Conservation (phyloP, 2,797 vertebrate species). For the Phoebastria nigripes region DNA sequence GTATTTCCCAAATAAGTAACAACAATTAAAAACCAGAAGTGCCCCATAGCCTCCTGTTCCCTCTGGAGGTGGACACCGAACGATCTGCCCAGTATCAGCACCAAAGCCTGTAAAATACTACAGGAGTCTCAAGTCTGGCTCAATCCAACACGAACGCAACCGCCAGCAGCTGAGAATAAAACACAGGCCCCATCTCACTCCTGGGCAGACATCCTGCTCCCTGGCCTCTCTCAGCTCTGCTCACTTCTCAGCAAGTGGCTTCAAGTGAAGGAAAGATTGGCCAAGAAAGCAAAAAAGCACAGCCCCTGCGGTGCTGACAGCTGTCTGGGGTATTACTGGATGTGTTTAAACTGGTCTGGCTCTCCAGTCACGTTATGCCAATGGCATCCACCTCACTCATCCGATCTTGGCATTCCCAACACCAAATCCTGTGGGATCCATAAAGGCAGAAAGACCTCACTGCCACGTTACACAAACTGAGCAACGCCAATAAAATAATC, state of each 20-base stretch:
- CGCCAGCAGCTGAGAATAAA: neutral
- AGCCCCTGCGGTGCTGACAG: neutral
- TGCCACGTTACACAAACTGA: rapidly evolving
- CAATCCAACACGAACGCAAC: neutral
- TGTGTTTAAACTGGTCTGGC: neutral
- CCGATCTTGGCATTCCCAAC: neutral
- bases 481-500: rapidly evolving
- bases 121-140: neutral
- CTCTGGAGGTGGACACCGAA: neutral
- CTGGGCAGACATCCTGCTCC: neutral
- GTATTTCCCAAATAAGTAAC: neutral
- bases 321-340: neutral
- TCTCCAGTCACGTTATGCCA: neutral
- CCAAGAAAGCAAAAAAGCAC: neutral
- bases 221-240: neutral
- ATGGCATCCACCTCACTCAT: neutral
- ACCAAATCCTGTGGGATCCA: neutral
- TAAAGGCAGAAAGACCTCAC: neutral
- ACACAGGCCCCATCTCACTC: neutral
- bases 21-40: neutral
- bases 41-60: neutral
- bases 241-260: neutral
- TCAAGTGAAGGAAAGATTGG: neutral
- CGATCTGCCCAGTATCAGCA: neutral
- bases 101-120: neutral